Conservation (phyloP, 2,888 invertebrate genomes). For the Torymus tubicola region DNA sequence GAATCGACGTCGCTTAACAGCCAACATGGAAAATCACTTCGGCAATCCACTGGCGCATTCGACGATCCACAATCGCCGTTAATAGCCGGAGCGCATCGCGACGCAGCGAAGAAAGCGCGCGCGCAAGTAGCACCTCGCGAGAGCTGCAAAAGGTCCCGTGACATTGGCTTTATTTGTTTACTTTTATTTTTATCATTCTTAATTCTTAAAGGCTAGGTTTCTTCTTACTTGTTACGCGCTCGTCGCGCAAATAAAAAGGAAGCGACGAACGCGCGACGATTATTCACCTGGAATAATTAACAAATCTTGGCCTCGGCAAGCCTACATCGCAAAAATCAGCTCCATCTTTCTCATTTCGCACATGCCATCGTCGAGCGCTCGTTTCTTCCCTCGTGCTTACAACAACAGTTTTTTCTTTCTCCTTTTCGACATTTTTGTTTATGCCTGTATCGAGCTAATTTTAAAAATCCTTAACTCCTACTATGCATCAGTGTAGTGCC, state of each 20-base stretch:
- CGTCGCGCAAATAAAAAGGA: constrained; percentile 31
- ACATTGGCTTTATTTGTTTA: constrained; percentile 63
- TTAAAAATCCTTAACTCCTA: constrained; percentile 69
- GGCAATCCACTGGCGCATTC: constrained; percentile 19
- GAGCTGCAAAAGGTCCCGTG: constrained; percentile 67
- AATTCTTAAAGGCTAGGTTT: constrained; percentile 55
- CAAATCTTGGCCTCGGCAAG: constrained; percentile 13
- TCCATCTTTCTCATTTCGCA: constrained; percentile 1
- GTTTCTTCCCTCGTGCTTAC: constrained; percentile 35
- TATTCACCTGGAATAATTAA: constrained; percentile 51
- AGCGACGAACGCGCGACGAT: constrained; percentile 50
- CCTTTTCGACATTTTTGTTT: constrained; percentile 40
- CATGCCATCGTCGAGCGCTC: constrained; percentile 44
- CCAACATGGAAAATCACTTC: constrained; percentile 49
- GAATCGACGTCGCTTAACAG: constrained; percentile 31
- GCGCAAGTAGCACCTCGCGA: constrained; percentile 60
- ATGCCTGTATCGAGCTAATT: constrained; percentile 61
- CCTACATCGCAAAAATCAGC: not conserved
- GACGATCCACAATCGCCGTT: constrained; percentile 23
- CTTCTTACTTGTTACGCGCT: constrained; percentile 37
- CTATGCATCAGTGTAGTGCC: constrained; percentile 65
- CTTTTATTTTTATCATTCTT: constrained; percentile 45
- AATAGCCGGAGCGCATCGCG: constrained; percentile 40
- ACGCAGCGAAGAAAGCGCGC: constrained; percentile 52
- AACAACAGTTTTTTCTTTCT: constrained; percentile 17